Percentiles rank a stretch among this genome's conserved stretches.
phyloP scores from a whole-genome alignment of 2,797 vertebrate species.

The Labeo calbasu region DNA sequence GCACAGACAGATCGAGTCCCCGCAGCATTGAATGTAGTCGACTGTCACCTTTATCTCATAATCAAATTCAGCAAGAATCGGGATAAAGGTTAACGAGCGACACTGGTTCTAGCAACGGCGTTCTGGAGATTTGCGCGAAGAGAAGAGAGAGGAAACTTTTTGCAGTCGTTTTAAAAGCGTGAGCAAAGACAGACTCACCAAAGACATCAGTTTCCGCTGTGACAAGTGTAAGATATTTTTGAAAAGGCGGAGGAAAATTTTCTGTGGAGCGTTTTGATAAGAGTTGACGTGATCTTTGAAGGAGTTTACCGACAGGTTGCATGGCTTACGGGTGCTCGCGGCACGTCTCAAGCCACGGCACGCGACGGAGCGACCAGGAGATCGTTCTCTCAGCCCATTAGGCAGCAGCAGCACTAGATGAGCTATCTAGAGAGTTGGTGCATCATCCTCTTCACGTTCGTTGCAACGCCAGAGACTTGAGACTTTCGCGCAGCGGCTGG shows the following conservation, averaged over 20 bases:
- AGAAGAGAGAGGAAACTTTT: slow-evolving; percentile 65
- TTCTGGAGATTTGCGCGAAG: slow-evolving; percentile 72
- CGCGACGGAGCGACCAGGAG: slow-evolving; percentile 59
- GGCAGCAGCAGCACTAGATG: slow-evolving; percentile 68
- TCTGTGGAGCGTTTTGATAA: slow-evolving; percentile 45
- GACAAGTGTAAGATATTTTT: slow-evolving; percentile 52
- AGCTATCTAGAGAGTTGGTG: slow-evolving; percentile 72
- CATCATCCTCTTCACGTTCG: slow-evolving; percentile 57
- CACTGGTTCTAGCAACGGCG: slow-evolving; percentile 57
- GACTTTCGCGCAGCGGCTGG: slow-evolving; percentile 70
- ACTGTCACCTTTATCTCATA: slow-evolving; percentile 75
- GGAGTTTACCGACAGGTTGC: slow-evolving; percentile 59
- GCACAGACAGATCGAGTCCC: slow-evolving; percentile 82
- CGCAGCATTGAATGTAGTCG: slow-evolving; percentile 82
- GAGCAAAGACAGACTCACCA: slow-evolving; percentile 67
- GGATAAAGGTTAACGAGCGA: slow-evolving; percentile 64
- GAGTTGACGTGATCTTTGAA: slow-evolving; percentile 55
- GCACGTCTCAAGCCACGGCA: slow-evolving; percentile 61
- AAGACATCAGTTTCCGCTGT: slow-evolving; percentile 51
- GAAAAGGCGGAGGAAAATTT: slow-evolving; percentile 17
- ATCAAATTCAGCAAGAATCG: slow-evolving; percentile 67
- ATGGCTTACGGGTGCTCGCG: slow-evolving; percentile 62
- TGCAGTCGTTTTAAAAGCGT: slow-evolving; percentile 56
- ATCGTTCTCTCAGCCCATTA: slow-evolving; percentile 55
- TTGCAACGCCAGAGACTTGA: slow-evolving; percentile 68